Evolutionary conservation across 2,888 invertebrate species (phyloP).

Genomic region (Drosophila aldrichi): DNA sequence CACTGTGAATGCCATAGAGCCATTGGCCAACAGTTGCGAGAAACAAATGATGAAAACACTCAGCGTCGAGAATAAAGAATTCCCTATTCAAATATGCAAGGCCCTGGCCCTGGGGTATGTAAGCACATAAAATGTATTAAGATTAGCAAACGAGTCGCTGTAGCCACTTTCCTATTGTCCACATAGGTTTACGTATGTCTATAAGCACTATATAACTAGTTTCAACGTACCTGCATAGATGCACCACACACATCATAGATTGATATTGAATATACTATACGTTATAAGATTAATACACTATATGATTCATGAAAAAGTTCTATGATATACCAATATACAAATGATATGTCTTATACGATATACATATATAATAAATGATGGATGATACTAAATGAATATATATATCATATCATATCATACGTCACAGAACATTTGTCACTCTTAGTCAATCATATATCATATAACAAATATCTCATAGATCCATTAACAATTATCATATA

Average conservation of each 20-base stretch:
- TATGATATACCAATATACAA: too few species aligned
- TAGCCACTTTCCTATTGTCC: neutral
- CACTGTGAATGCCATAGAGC: slow-evolving; percentile 17
- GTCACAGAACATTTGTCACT: neutral
- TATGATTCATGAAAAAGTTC: too few species aligned
- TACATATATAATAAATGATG: too few species aligned
- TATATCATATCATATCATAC: neutral
- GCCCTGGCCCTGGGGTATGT: neutral
- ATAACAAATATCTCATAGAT: neutral
- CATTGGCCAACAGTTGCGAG: slow-evolving; percentile 2
- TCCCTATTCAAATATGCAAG: neutral
- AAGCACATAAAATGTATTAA: neutral
- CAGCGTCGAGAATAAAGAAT: neutral
- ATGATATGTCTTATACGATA: too few species aligned
- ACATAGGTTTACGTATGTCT: too few species aligned
- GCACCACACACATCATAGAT: too few species aligned
- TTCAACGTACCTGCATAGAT: neutral
- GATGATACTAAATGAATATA: too few species aligned
- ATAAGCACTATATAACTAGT: neutral
- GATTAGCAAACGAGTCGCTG: neutral
- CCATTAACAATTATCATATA: neutral
- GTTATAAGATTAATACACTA: neutral
- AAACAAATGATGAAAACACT: slow-evolving; percentile 1
- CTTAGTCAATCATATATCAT: too few species aligned
- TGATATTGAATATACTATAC: too few species aligned